Evolutionary conservation across 2,888 invertebrate species (phyloP), one percentile per base, ranked within the genome.

Genomic region (Cylindroiulus punctatus): DNA sequence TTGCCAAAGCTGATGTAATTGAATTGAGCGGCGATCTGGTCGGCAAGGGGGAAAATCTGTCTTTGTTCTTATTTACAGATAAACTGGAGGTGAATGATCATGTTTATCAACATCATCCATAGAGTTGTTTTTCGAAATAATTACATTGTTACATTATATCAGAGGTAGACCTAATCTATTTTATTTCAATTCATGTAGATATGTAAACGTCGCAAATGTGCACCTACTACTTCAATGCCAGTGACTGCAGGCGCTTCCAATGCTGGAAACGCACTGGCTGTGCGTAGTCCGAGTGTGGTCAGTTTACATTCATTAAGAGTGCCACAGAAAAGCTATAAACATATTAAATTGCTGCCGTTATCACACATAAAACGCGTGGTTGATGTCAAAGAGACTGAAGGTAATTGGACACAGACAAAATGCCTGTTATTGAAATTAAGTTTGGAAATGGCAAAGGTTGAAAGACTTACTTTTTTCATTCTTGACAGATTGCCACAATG

Each of bases 41-140:
- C 88, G 96, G 96, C 22, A 94, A 96, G 89, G 98, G 98, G 85
- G 95, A 96, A 91, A 94, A 94, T 88, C 93, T 99, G 88, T 94
- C 97, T 88, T 92, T 99, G 88, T 98, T 98, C 91, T 93, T 99
- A 42, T 99, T 99, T 92, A 96, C 97, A 65, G 98, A 99, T 92
- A 95, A 96, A 87, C 93, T 98, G 90, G 98, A 98, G 92, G 97
- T 98, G 90, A 88, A 89, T 87, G 26, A 19, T 81, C 7, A 30
- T 32, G 76, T 1, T 19, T 22, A 30, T 12, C 40, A 22, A n/a
- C 17, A 42, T 82, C n/a, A n/a, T n/a, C n/a, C n/a, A n/a, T n/a
- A n/a, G n/a, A n/a, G n/a, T n/a, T n/a, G n/a, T n/a, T n/a, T n/a
- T n/a, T n/a, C n/a, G n/a, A n/a, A 19, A n/a, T 52, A 52, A 52